A percentile compares a stretch with the other conserved stretches of the same genome.
These are phyloP conservation scores for Sitophilus oryzae DNA, from an alignment of 1,140 invertebrate genomes.

Conservation along the genomic window DNA sequence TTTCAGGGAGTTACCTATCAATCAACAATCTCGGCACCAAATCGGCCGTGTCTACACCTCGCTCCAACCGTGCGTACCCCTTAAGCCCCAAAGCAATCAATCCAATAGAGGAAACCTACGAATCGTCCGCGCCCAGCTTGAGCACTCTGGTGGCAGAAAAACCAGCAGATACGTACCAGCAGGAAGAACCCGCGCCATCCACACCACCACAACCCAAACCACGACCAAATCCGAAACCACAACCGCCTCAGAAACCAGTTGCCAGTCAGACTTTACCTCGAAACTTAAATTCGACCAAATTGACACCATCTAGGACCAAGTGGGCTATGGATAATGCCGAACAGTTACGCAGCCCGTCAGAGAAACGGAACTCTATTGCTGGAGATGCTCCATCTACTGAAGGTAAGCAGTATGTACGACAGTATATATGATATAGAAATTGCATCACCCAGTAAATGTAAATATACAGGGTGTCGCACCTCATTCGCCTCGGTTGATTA, in stretches of 20 bases:
- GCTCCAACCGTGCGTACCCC: conserved; percentile 42
- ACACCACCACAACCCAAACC: conserved; percentile 45
- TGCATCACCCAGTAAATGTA: no score
- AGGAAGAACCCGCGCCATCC: conserved; percentile 24
- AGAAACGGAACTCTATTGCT: conserved; percentile 33
- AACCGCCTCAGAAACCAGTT: conserved; percentile 20
- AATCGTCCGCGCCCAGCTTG: conserved; percentile 47
- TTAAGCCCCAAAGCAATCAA: conserved; percentile 50
- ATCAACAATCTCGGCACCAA: conserved; percentile 58
- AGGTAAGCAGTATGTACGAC: conserved; percentile 8
- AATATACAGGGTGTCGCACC: no score
- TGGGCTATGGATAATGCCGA: conserved; percentile 32
- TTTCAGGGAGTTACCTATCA: conserved; percentile 69
- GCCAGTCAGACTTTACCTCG: conserved; percentile 44
- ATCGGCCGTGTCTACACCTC: conserved; percentile 39
- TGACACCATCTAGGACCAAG: conserved; percentile 30
- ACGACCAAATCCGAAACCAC: conserved; percentile 44
- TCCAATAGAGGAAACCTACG: conserved; percentile 58
- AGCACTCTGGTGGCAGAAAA: background rate
- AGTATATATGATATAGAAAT: no score
- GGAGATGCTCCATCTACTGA: conserved; percentile 8
- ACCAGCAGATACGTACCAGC: conserved; percentile 34
- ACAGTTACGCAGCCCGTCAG: conserved; percentile 27
- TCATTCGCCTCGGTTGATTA: no score
- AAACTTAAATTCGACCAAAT: conserved; percentile 39